Evolutionary conservation across 2,797 vertebrate genomes (phyloP).

Genomic region (Acanthurus lineatus): DNA sequence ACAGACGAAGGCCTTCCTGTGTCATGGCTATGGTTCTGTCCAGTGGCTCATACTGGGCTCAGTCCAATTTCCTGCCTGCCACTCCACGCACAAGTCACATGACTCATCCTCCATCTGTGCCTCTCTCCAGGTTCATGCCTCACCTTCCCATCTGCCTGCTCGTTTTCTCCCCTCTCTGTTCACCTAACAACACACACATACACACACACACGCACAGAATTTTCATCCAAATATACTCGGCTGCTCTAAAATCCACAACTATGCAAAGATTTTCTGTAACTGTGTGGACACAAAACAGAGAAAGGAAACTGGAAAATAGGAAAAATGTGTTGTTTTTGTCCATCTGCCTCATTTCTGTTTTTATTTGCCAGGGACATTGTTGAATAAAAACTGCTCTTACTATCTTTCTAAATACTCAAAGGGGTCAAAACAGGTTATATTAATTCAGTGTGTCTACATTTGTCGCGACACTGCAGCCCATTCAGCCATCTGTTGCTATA

Average conservation of each 20-base stretch:
- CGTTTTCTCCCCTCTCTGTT: slow-evolving; percentile 50
- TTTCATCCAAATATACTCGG: slow-evolving; percentile 26
- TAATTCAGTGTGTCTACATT: slow-evolving; percentile 62
- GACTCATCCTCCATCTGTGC: slow-evolving; percentile 82
- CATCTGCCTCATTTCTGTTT: slow-evolving; percentile 39
- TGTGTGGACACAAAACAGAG: slow-evolving; percentile 24
- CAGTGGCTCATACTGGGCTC: slow-evolving; percentile 41
- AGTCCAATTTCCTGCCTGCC: slow-evolving; percentile 63
- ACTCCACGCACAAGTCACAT: slow-evolving; percentile 67
- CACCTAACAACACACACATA: slow-evolving; percentile 44
- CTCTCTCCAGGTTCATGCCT: slow-evolving; percentile 74
- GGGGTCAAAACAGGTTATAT: slow-evolving; percentile 58
- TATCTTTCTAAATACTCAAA: slow-evolving; percentile 43
- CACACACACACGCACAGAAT: slow-evolving; percentile 17
- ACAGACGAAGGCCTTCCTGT: slow-evolving; percentile 23
- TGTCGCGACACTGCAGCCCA: slow-evolving; percentile 56
- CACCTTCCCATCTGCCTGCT: slow-evolving; percentile 75
- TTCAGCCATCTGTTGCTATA: slow-evolving; percentile 82
- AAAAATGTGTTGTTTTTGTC: slow-evolving; percentile 29
- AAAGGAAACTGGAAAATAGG: slow-evolving; percentile 23
- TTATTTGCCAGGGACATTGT: slow-evolving; percentile 43
- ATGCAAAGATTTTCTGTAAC: slow-evolving; percentile 59
- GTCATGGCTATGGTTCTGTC: slow-evolving; percentile 35
- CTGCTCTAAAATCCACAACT: slow-evolving; percentile 60
- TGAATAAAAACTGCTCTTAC: slow-evolving; percentile 57